Evolutionary conservation across 2,113 vertebrate genomes (phyloP), one percentile per base, ranked within the genome.

Genomic region (Lonchura striata): DNA sequence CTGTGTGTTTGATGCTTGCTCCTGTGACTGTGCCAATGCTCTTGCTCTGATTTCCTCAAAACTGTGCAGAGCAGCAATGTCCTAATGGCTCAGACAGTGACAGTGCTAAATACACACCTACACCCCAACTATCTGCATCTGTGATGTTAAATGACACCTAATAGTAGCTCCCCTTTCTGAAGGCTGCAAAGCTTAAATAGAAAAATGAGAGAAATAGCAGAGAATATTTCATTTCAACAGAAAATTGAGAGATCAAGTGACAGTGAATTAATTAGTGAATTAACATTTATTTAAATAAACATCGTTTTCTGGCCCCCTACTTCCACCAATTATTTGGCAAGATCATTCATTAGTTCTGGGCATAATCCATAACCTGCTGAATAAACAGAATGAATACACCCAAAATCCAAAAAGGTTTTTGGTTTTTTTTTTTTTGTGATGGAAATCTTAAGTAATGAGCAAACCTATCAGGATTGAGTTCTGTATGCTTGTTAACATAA

Each of bases 271-370:
- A 50, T 46, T 35, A 60, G 42, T 41, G 41, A 41, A 41, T 41
- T 60, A 56, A 56, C 56, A 39, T 39, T 35, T 59, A 64, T 68
- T 83, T 60, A 56, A 87, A 61, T 60, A 52, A 35, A 12, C 74
- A 12, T 35, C 31, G 23, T 22, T 53, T 8, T 6, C 2, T 9
- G 3, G 39, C 8, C 11, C 8, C 3, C 4, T 3, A 1, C 0
- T 17, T 17, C 59, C 23, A 27, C 21, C 5, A 14, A 4, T 81
- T 74, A 61, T 74, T 52, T 88, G 20, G 14, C 13, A 71, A 66
- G 15, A 30, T 59, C 64, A 44, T 77, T 87, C 6, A 31, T 47
- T 65, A 65, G 47, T 69, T 70, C 21, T 63, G 53, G 47, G 35
- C 11, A 71, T 86, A 54, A 86, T 35, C 30, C 35, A 37, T 44